Base-by-base conservation (phyloP, 2,888 invertebrate genomes). In the Nudaria mundana region DNA sequence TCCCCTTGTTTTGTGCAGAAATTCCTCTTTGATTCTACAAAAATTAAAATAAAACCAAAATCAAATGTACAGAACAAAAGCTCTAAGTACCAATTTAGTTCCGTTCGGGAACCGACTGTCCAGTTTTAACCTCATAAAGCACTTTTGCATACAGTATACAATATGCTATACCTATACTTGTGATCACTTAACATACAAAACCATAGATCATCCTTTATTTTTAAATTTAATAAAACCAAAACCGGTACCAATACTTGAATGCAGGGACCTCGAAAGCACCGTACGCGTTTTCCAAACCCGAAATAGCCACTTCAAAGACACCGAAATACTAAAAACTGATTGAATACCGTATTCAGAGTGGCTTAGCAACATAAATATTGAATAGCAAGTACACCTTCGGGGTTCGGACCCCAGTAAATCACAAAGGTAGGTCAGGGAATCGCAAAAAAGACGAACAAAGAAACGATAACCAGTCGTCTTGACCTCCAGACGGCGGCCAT, bases 351-450 rank as follows among this genome's bases (percentile, higher is more conserved):
- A 31, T 37, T 37, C 14, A 31, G 10, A 10, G n/a, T n/a, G 11
- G 10, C 40, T 14, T 45, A 44, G 49, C 42, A 55, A 52, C 57
- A 50, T 38, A 45, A 36, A 44, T 44, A 20, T 46, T 47, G 44
- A 49, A 48, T 32, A 28, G 20, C 6, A 3, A 23, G 20, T 29
- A 26, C 16, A 32, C 11, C 14, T 24, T 22, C 14, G 12, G 13
- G 30, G 26, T 16, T 8, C 38, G 40, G 48, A 60, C 52, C 63
- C 63, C 71, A 67, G 71, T 76, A 77, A 68, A 53, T 72, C 71
- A 73, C 74, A 58, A 68, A 76, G 76, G 77, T 82, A 80, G 82
- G 81, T 82, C 83, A 83, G 73, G 82, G 81, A 67, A 51, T 53
- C 47, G 59, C 59, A 63, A 65, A 67, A 67, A 63, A 20, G 5